phyloP scores from a whole-genome alignment of 1,140 invertebrate genomes.

The Drosophila nigrodunni region DNA sequence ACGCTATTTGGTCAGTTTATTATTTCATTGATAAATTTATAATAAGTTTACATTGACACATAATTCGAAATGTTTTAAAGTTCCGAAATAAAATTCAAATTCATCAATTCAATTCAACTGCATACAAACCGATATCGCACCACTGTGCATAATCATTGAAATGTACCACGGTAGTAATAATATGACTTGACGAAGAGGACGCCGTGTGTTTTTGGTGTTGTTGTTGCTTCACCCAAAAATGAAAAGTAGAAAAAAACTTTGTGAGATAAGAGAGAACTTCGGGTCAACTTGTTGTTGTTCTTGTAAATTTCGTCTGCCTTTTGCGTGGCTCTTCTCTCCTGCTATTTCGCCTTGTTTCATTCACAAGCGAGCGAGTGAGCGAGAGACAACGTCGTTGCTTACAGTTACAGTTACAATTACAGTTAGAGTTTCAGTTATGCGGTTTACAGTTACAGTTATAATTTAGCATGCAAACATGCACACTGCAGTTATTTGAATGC shows the following conservation, averaged over 20 bases:
- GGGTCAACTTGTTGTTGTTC: constrained; percentile 11
- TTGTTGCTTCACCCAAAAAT: constrained; percentile 23
- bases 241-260: not conserved
- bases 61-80: too few species aligned
- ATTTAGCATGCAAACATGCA: not conserved
- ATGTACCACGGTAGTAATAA: constrained; percentile 26
- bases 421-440: not conserved
- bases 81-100: too few species aligned
- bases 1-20: too few species aligned
- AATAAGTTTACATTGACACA: too few species aligned
- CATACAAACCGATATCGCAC: not conserved
- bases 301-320: not conserved
- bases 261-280: constrained; percentile 35
- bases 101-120: too few species aligned
- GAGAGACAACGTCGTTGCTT: constrained; percentile 17
- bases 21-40: too few species aligned
- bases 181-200: constrained; percentile 21
- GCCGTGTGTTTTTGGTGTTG: constrained; percentile 17
- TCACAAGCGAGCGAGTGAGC: constrained; percentile 16
- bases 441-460: constrained; percentile 12
- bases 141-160: constrained; percentile 38
- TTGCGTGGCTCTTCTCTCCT: constrained; percentile 1
- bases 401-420: not conserved
- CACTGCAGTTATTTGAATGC: not conserved
- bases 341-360: not conserved